phyloP scores from a whole-genome alignment of 2,888 invertebrate species.

The Steinernema scapterisci region DNA sequence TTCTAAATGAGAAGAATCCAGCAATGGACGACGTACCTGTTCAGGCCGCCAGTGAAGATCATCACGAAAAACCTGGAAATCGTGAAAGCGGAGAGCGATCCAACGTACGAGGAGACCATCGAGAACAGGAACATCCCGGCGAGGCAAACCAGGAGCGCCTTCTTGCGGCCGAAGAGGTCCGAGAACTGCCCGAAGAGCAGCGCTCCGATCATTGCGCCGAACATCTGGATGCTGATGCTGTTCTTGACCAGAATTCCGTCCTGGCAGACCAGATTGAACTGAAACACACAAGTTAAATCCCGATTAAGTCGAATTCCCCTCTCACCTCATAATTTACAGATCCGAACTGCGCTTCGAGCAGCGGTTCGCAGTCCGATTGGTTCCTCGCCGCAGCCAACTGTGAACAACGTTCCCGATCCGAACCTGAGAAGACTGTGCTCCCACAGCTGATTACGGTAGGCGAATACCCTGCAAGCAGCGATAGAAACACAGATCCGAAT shows the following conservation, averaged over 20 bases:
- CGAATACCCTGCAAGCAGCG: not conserved
- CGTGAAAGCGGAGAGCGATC: conserved; percentile 1
- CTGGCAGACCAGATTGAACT: conserved; percentile 29
- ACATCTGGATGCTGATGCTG: conserved; percentile 24
- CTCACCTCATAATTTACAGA: conserved; percentile 19
- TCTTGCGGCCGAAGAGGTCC: conserved; percentile 18
- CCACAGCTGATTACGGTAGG: not conserved
- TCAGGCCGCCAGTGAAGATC: conserved; percentile 15
- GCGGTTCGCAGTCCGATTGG: not conserved
- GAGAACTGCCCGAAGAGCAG: conserved; percentile 8
- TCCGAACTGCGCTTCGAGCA: not conserved
- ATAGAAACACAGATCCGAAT: too few relatives aligned
- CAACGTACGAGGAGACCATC: not conserved
- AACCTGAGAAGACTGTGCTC: not conserved
- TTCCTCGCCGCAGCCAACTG: not conserved
- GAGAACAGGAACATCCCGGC: conserved; percentile 11
- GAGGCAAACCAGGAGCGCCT: conserved; percentile 1
- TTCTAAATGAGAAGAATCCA: not conserved
- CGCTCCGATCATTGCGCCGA: conserved; percentile 22
- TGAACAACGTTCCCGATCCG: not conserved
- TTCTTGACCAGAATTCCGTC: conserved; percentile 23
- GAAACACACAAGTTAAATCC: not conserved
- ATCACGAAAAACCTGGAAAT: conserved; percentile 9
- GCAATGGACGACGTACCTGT: not conserved
- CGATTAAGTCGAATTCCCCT: too few relatives aligned